phyloP scores from a whole-genome alignment of 2,797 vertebrate species.

The Falco columbarius region DNA sequence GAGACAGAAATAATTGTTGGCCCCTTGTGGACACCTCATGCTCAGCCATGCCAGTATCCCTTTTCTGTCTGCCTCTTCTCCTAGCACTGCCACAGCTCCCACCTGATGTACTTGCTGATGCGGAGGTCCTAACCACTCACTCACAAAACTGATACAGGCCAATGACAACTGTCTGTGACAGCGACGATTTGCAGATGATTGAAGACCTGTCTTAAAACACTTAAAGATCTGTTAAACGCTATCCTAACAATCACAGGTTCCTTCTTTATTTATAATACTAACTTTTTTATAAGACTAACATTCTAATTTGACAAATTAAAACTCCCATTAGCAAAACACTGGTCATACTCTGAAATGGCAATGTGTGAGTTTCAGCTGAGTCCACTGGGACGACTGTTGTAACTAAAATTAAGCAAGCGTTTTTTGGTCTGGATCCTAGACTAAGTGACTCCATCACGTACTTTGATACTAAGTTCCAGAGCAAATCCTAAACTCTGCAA shows the following conservation, averaged over 20 bases:
- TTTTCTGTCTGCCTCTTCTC: neutral
- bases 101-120: too few relatives aligned
- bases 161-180: neutral
- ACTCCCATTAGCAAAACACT: neutral
- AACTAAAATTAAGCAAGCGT: neutral
- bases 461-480: neutral
- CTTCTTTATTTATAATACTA: neutral
- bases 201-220: neutral
- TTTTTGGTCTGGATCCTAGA: neutral
- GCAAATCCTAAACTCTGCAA: neutral
- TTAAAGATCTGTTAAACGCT: neutral
- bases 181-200: neutral
- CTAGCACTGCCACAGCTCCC: neutral
- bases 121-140: neutral
- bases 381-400: neutral
- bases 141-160: neutral
- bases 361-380: neutral
- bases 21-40: neutral
- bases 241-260: neutral
- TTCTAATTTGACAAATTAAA: neutral
- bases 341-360: neutral
- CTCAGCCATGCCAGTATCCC: neutral
- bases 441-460: neutral
- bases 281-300: neutral
- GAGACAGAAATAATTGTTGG: neutral